Conservation (phyloP, 2,797 vertebrate genomes). For the Cetoscarus ocellatus region DNA sequence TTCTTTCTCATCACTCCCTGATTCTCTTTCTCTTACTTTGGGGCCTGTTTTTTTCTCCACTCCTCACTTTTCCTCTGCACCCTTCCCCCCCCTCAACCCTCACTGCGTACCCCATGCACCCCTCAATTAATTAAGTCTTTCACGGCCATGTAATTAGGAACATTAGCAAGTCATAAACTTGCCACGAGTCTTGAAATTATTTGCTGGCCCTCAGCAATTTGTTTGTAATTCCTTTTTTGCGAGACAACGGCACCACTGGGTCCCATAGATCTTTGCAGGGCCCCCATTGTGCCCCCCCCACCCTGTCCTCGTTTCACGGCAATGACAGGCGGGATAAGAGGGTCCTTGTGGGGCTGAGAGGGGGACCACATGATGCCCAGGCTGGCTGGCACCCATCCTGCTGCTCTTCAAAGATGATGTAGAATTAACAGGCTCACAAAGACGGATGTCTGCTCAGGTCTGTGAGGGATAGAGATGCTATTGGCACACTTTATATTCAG, state of each 20-base stretch:
- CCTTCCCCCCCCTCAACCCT: slow-evolving; percentile 46
- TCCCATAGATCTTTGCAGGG: slow-evolving; percentile 92
- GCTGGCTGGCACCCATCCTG: slow-evolving; percentile 61
- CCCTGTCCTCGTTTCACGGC: slow-evolving; percentile 63
- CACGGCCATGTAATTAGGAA: slow-evolving; percentile 99
- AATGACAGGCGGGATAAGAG: slow-evolving; percentile 65
- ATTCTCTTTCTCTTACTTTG: slow-evolving; percentile 71
- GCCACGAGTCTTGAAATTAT: slow-evolving; percentile 99
- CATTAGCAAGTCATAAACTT: slow-evolving; percentile 99
- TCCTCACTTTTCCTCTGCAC: slow-evolving; percentile 42
- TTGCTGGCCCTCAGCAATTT: slow-evolving; percentile 97
- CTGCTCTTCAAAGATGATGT: slow-evolving; percentile 33
- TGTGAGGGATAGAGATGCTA: slow-evolving; percentile 1
- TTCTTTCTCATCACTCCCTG: slow-evolving; percentile 78
- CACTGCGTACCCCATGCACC: slow-evolving; percentile 53
- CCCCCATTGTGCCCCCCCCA: slow-evolving; percentile 88
- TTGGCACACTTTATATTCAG: not conserved
- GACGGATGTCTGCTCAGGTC: slow-evolving; percentile 23
- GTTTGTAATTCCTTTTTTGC: slow-evolving; percentile 97
- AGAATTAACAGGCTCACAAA: slow-evolving; percentile 16
- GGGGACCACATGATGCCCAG: slow-evolving; percentile 61
- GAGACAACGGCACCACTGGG: slow-evolving; percentile 96
- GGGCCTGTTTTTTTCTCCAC: slow-evolving; percentile 56
- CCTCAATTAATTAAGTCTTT: slow-evolving; percentile 99
- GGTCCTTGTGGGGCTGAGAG: slow-evolving; percentile 64